phyloP scores from a whole-genome alignment of 2,797 vertebrate species.

The Knipowitschia caucasica region DNA sequence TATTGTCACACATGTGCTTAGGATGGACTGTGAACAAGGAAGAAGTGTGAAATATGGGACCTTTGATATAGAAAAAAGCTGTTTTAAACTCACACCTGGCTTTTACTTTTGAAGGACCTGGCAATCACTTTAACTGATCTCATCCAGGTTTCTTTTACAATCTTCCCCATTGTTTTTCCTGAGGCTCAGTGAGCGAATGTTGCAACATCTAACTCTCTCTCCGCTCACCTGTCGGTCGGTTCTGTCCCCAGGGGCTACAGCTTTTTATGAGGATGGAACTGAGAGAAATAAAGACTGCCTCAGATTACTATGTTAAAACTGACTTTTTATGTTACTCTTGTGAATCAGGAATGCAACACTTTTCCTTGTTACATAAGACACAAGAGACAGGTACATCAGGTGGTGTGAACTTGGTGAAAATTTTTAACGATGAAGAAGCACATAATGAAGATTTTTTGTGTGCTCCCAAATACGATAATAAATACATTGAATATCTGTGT shows the following conservation, averaged over 20 bases:
- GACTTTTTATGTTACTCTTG: too few species aligned
- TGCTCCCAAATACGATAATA: too few species aligned
- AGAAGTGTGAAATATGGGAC: too few species aligned
- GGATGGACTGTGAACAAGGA: too few species aligned
- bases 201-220: conserved; percentile 20
- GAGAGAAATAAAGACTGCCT: conserved; percentile 50
- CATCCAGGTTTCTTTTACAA: conserved; percentile 13
- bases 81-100: neutral
- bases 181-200: conserved; percentile 20
- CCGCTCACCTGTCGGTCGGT: conserved; percentile 27
- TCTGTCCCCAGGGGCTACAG: conserved; percentile 9
- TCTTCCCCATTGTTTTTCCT: conserved; percentile 11
- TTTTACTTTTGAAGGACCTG: conserved; percentile 16
- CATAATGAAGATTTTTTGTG: conserved; percentile 15
- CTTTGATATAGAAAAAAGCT: neutral
- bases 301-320: too few species aligned
- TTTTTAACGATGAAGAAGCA: conserved; percentile 21
- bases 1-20: too few species aligned
- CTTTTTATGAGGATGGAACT: conserved; percentile 26
- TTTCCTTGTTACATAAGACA: conserved; percentile 39
- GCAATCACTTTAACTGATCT: conserved; percentile 6
- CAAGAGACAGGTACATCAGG: conserved; percentile 36
- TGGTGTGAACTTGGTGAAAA: conserved; percentile 33
- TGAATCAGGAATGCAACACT: conserved; percentile 23
- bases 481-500: too few species aligned